Percentiles rank a stretch among this genome's conserved stretches.
phyloP scores from a whole-genome alignment of 2,113 vertebrate genomes.

The Tachysurus vachellii region DNA sequence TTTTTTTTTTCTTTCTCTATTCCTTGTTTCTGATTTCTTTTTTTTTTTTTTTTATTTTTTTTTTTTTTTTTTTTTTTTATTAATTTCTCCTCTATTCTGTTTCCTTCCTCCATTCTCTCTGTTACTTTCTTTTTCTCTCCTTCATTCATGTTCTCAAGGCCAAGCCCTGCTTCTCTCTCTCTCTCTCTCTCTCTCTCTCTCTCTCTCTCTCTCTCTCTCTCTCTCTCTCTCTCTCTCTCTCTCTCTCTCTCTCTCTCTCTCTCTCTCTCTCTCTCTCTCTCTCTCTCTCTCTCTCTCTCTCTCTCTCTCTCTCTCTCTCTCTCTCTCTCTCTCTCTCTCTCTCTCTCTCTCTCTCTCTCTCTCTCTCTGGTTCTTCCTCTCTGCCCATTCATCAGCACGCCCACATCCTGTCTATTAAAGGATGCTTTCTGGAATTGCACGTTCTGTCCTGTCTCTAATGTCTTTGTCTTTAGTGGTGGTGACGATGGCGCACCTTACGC shows the following conservation, averaged over 20 bases:
- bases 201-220: no score
- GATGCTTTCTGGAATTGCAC: background rate
- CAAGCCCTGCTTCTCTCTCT: no score
- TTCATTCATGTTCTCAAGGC: background rate
- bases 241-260: background rate
- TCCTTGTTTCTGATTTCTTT: background rate
- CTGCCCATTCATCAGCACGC: background rate
- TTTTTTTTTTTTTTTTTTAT: background rate
- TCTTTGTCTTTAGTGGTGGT: background rate
- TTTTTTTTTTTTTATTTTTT: background rate
- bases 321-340: background rate
- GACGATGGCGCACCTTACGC: background rate
- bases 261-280: background rate
- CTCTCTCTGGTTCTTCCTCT: background rate
- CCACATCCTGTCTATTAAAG: conserved; percentile 12
- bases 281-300: background rate
- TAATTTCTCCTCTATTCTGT: background rate
- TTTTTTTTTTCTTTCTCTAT: background rate
- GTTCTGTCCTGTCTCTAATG: background rate
- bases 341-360: background rate
- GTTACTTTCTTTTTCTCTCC: background rate
- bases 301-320: background rate
- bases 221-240: background rate
- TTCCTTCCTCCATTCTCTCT: background rate
- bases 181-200: background rate